Conservation (phyloP, 2,888 invertebrate species). For the Calliopum simillimum region DNA sequence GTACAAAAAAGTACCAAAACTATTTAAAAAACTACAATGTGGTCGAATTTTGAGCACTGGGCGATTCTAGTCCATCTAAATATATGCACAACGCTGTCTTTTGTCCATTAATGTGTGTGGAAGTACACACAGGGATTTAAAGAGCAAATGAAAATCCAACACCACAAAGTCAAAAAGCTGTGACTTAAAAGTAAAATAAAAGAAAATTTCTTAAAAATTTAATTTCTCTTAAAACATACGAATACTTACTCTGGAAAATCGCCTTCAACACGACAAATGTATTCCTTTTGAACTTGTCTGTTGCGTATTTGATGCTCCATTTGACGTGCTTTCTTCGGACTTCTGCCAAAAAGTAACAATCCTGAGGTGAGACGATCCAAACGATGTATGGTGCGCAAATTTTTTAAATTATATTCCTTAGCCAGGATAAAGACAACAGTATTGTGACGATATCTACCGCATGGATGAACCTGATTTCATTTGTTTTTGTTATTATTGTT, state of each 20-base stretch:
- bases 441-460: conserved; percentile 97
- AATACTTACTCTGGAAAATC: conserved; percentile 88
- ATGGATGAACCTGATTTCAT: conserved; percentile 90
- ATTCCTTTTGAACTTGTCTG: conserved; percentile 92
- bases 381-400: conserved; percentile 93
- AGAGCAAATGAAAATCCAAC: too few species aligned
- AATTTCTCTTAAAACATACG: too few species aligned
- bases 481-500: not conserved
- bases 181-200: too few species aligned
- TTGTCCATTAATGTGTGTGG: too few species aligned
- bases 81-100: too few species aligned
- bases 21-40: too few species aligned
- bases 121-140: too few species aligned
- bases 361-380: conserved; percentile 96
- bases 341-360: conserved; percentile 91
- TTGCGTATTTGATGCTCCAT: conserved; percentile 96
- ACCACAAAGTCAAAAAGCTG: too few species aligned
- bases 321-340: conserved; percentile 91
- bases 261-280: conserved; percentile 94
- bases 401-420: conserved; percentile 94
- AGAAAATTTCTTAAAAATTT: too few species aligned
- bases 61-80: too few species aligned
- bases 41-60: too few species aligned
- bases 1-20: too few species aligned
- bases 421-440: conserved; percentile 96